Percentiles rank a stretch among this genome's conserved stretches.
Evolutionary conservation across 2,797 vertebrate genomes (phyloP).

Genomic region (Sebastes oblongus): DNA sequence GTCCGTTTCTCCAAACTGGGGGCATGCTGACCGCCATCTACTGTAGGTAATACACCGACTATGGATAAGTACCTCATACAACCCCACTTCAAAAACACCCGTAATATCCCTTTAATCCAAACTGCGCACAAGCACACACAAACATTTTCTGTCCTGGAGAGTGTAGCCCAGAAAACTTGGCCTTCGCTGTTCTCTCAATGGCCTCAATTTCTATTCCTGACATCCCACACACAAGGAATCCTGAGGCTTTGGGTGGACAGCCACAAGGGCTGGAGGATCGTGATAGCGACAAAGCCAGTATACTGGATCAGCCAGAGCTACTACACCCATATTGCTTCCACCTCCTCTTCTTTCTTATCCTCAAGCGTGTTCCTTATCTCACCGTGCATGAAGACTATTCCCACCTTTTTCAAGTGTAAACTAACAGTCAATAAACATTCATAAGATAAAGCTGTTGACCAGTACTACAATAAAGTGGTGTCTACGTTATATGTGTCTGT

Average conservation of each 20-base stretch:
- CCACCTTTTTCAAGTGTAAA: neutral
- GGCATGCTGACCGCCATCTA: neutral
- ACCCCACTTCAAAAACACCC: neutral
- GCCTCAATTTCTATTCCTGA: conserved; percentile 23
- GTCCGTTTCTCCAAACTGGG: neutral
- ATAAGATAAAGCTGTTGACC: neutral
- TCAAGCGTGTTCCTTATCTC: neutral
- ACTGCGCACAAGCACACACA: neutral
- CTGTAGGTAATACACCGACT: neutral
- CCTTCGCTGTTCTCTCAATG: neutral
- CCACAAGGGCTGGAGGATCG: conserved; percentile 5
- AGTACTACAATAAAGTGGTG: neutral
- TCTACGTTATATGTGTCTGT: neutral
- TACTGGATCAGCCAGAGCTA: neutral
- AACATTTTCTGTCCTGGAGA: neutral
- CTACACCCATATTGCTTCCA: neutral
- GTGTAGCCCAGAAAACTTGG: conserved; percentile 9
- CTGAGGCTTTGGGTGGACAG: conserved; percentile 1
- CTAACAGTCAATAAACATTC: neutral
- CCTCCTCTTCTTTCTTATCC: neutral
- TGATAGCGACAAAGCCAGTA: neutral
- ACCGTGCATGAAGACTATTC: neutral
- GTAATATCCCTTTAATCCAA: neutral
- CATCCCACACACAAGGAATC: conserved; percentile 5
- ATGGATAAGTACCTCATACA: neutral